phyloP scores from a whole-genome alignment of 2,797 vertebrate genomes.

The Gallinago stenura region DNA sequence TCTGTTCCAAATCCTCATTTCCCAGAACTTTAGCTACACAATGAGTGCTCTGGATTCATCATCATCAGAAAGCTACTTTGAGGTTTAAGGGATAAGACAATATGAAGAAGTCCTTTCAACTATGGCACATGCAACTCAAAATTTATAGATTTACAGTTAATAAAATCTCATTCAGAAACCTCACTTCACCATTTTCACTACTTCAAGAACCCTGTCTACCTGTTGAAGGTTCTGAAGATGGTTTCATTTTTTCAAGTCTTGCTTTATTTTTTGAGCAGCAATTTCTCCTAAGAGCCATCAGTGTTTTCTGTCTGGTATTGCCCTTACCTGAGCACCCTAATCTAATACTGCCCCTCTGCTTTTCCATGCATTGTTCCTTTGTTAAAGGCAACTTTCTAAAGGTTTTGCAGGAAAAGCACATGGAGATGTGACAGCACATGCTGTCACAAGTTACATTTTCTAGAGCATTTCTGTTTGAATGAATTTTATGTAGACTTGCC shows the following conservation, averaged over 20 bases:
- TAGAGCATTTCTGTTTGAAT: neutral
- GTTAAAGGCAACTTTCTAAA: neutral
- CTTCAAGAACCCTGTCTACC: neutral
- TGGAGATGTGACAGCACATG: fast-evolving
- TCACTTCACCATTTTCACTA: neutral
- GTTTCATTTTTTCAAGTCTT: neutral
- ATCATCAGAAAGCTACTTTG: neutral
- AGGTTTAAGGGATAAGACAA: neutral
- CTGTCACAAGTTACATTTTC: neutral
- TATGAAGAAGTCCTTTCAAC: neutral
- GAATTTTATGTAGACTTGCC: neutral
- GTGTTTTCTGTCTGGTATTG: neutral
- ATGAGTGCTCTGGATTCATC: neutral
- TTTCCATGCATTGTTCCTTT: neutral
- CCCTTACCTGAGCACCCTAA: neutral
- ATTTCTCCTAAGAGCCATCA: neutral
- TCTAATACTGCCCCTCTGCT: neutral
- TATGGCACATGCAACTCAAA: neutral
- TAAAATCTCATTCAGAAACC: neutral
- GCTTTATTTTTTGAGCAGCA: neutral
- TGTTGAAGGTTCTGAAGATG: neutral
- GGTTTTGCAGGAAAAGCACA: neutral
- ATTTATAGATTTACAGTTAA: neutral
- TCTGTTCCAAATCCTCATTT: neutral
- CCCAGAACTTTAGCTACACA: neutral